phyloP scores from a whole-genome alignment of 1,140 invertebrate genomes.

The Caenorhabditis latens region DNA sequence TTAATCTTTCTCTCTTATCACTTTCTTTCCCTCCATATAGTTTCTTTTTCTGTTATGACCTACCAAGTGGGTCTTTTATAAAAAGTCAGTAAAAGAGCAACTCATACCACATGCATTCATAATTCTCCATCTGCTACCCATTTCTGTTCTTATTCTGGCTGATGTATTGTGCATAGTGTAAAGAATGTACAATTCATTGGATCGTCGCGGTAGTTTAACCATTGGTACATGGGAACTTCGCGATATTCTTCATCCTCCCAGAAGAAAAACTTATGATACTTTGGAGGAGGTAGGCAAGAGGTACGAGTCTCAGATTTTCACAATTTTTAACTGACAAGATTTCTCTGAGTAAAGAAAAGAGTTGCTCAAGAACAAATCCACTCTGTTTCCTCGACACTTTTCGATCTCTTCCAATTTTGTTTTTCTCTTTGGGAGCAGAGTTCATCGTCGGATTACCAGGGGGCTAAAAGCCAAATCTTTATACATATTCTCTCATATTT shows the following conservation, averaged over 20 bases:
- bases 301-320: not conserved
- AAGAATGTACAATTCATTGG: slow-evolving; percentile 48
- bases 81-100: slow-evolving; percentile 12
- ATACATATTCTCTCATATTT: no score
- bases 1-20: not conserved
- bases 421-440: not conserved
- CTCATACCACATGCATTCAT: slow-evolving; percentile 41
- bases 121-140: not conserved
- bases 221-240: slow-evolving; percentile 23
- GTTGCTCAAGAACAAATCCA: no score
- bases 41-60: not conserved
- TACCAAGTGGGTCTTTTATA: not conserved
- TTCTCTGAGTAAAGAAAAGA: no score
- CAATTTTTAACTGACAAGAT: no score
- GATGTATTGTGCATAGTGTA: not conserved
- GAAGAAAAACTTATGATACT: slow-evolving; percentile 34
- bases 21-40: not conserved
- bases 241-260: slow-evolving; percentile 24
- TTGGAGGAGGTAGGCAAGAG: slow-evolving; percentile 47
- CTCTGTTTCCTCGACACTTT: not conserved
- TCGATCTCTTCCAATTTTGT: not conserved
- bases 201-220: slow-evolving; percentile 37
- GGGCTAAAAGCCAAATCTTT: slow-evolving; percentile 8
- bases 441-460: not conserved
- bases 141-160: not conserved